A percentile compares a stretch with the other conserved stretches of the same genome.
Conservation (phyloP, 1,140 invertebrate species). For the Scaptomyza graminum region DNA sequence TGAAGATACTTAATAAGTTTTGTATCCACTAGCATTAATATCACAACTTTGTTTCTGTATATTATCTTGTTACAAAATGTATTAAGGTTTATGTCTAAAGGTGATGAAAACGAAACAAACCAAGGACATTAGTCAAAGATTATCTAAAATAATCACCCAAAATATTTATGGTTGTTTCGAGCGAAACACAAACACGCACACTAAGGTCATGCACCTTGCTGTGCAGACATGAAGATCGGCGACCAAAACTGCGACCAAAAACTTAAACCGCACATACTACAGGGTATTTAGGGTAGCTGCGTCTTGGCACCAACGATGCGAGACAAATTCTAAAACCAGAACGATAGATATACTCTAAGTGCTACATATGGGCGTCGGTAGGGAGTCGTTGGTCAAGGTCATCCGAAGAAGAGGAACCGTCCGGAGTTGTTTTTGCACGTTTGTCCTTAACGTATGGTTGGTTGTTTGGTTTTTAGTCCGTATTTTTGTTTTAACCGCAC, state of each 20-base stretch:
- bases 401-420: slow-evolving; percentile 47
- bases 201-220: slow-evolving; percentile 75
- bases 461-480: slow-evolving; percentile 32
- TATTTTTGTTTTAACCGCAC: slow-evolving; percentile 71
- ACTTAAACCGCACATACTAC: slow-evolving; percentile 71
- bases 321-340: slow-evolving; percentile 73
- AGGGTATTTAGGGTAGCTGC: slow-evolving; percentile 1
- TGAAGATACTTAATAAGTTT: no score
- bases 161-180: slow-evolving; percentile 77
- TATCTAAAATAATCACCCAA: slow-evolving; percentile 83
- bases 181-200: slow-evolving; percentile 57
- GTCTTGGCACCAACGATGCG: slow-evolving; percentile 53
- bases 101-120: slow-evolving; percentile 47
- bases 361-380: slow-evolving; percentile 63
- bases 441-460: slow-evolving; percentile 2
- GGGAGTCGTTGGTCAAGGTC: slow-evolving; percentile 63
- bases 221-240: slow-evolving; percentile 68
- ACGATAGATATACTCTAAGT: slow-evolving; percentile 51
- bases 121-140: slow-evolving; percentile 76
- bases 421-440: slow-evolving; percentile 32
- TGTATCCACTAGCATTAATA: no score
- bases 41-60: neutral
- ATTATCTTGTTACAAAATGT: slow-evolving; percentile 13
- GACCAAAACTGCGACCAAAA: slow-evolving; percentile 79
- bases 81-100: neutral